Percentiles rank a stretch among this genome's conserved stretches.
Conservation (phyloP, 2,113 vertebrate species). For the Melanerpes aurifrons region DNA sequence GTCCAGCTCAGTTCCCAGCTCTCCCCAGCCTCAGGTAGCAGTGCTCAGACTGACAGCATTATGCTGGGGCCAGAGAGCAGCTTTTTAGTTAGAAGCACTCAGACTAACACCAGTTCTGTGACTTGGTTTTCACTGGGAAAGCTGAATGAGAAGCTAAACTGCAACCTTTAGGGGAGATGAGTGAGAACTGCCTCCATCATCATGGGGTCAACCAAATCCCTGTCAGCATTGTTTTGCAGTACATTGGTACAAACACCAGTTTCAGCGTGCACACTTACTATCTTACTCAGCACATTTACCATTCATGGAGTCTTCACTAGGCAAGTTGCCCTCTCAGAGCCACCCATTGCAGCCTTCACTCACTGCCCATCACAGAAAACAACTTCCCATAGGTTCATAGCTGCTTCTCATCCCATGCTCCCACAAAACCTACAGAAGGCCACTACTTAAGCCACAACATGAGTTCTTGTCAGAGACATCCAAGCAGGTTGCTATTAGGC, state of each 20-base stretch:
- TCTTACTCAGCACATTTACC: too few relatives aligned
- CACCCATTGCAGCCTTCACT: not conserved
- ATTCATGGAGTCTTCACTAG: not conserved
- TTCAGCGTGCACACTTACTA: not conserved
- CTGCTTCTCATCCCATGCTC: not conserved
- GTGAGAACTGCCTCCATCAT: not conserved
- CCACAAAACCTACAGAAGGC: not conserved
- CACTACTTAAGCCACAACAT: not conserved
- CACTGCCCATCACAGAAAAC: not conserved
- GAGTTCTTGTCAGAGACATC: not conserved
- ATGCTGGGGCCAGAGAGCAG: not conserved
- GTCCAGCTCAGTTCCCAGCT: not conserved
- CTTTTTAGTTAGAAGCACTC: conserved; percentile 28
- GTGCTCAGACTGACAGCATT: not conserved
- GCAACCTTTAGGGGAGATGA: not conserved
- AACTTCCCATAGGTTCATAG: not conserved
- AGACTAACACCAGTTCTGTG: conserved; percentile 23
- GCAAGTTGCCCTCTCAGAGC: not conserved
- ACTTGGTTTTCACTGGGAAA: conserved; percentile 16
- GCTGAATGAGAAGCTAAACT: not conserved
- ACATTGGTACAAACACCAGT: rapidly evolving
- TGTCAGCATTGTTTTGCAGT: rapidly evolving
- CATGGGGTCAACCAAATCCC: not conserved
- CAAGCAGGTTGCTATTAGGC: not conserved
- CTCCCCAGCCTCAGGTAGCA: not conserved